Evolutionary conservation across 2,888 invertebrate species (phyloP).

Genomic region (Himalopsyche kuldschensis): DNA sequence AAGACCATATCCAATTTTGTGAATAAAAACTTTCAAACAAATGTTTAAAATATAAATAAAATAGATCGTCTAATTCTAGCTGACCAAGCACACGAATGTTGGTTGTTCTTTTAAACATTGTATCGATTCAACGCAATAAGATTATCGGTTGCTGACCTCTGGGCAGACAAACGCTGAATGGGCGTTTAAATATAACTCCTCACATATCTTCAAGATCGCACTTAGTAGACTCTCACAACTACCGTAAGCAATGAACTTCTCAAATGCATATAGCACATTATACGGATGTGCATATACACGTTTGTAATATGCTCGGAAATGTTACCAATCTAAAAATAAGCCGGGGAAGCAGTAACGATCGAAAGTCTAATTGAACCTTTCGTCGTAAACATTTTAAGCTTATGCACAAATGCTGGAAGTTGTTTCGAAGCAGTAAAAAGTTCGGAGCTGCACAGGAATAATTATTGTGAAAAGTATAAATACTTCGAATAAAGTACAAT

Average conservation of each 20-base stretch:
- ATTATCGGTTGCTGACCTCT: slow-evolving; percentile 7
- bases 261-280: not conserved
- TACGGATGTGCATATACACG: not conserved
- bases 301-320: not conserved
- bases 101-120: not conserved
- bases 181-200: slow-evolving; percentile 25
- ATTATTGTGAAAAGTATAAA: not conserved
- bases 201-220: slow-evolving; percentile 12
- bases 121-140: not conserved
- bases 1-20: too few relatives aligned
- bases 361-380: not conserved
- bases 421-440: not conserved
- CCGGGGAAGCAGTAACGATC: not conserved
- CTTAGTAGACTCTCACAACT: not conserved
- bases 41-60: too few relatives aligned
- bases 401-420: not conserved
- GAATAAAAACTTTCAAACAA: too few relatives aligned
- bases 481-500: not conserved
- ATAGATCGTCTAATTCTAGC: too few relatives aligned
- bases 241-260: not conserved
- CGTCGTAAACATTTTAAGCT: not conserved
- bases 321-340: slow-evolving; percentile 1
- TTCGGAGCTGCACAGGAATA: not conserved
- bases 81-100: too few relatives aligned
- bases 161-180: slow-evolving; percentile 19